These are phyloP conservation scores for Xestia ashworthii DNA, from an alignment of 2,888 invertebrate genomes.

Conservation along the genomic window DNA sequence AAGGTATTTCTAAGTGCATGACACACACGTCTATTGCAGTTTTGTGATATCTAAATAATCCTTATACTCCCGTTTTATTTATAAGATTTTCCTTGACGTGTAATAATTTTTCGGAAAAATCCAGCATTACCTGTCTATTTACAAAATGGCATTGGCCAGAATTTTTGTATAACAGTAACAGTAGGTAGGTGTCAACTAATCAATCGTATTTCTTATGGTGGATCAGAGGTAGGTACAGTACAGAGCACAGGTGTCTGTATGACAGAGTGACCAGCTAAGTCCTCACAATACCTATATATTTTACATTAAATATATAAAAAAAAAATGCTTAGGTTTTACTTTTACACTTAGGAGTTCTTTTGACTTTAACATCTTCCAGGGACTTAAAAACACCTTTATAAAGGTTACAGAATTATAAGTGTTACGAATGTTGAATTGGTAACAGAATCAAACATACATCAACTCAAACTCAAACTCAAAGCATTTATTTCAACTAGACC, in stretches of 20 bases:
- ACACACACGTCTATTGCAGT: not conserved
- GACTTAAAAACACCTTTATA: no score
- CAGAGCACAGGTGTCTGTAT: not conserved
- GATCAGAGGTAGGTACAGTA: not conserved
- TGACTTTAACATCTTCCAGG: not conserved
- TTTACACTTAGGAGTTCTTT: not conserved
- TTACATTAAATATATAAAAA: no score
- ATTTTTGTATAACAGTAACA: not conserved
- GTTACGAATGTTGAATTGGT: no score
- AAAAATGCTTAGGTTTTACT: not conserved
- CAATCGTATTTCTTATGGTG: not conserved
- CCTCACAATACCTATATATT: not conserved
- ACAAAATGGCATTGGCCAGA: not conserved
- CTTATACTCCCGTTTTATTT: not conserved
- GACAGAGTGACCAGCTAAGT: not conserved
- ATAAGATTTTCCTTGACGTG: not conserved
- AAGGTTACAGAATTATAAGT: no score
- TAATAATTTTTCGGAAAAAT: not conserved
- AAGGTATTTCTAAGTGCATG: slow-evolving; percentile 5
- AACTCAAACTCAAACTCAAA: no score
- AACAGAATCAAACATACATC: no score
- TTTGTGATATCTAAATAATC: not conserved
- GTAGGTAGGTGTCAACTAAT: not conserved
- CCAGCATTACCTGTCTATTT: not conserved
- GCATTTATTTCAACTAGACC: no score